Evolutionary conservation across 2,113 vertebrate genomes (phyloP).

Genomic region (Fulica atra): DNA sequence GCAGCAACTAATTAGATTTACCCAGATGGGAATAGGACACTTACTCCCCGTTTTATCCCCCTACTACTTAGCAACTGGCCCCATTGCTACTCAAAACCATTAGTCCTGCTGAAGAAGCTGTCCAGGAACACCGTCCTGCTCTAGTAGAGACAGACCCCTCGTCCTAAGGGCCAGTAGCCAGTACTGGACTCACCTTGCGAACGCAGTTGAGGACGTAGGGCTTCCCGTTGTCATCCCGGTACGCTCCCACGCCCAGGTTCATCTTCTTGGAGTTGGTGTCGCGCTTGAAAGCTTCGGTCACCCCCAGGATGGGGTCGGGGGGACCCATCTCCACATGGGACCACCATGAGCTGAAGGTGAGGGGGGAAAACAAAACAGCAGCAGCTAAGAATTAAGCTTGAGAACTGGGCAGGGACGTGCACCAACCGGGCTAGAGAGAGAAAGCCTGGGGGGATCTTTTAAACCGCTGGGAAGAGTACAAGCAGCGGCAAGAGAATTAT

Average conservation of each 20-base stretch:
- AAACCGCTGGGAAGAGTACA: background rate
- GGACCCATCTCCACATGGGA: slow-evolving; percentile 93
- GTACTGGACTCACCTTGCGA: slow-evolving; percentile 83
- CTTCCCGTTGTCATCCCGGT: slow-evolving; percentile 92
- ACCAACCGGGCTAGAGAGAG: background rate
- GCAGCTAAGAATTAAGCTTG: background rate
- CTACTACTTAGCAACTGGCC: background rate
- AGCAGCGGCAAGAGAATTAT: background rate
- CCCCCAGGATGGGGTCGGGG: slow-evolving; percentile 94
- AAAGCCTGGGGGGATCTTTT: background rate
- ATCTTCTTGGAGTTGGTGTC: slow-evolving; percentile 94
- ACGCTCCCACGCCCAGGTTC: slow-evolving; percentile 95
- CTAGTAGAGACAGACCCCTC: background rate
- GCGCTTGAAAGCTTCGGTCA: slow-evolving; percentile 91
- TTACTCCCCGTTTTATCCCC: background rate
- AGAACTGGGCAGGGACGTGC: background rate
- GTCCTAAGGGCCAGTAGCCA: background rate
- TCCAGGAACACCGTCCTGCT: background rate
- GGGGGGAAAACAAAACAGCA: background rate
- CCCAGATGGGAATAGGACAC: background rate
- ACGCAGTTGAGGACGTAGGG: slow-evolving; percentile 89
- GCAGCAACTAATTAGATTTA: background rate
- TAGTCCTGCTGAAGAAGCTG: background rate
- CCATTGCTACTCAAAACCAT: background rate
- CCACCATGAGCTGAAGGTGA: slow-evolving; percentile 92